These are phyloP conservation scores for Grallaria varia DNA, from an alignment of 2,113 vertebrate species.

Conservation along the genomic window DNA sequence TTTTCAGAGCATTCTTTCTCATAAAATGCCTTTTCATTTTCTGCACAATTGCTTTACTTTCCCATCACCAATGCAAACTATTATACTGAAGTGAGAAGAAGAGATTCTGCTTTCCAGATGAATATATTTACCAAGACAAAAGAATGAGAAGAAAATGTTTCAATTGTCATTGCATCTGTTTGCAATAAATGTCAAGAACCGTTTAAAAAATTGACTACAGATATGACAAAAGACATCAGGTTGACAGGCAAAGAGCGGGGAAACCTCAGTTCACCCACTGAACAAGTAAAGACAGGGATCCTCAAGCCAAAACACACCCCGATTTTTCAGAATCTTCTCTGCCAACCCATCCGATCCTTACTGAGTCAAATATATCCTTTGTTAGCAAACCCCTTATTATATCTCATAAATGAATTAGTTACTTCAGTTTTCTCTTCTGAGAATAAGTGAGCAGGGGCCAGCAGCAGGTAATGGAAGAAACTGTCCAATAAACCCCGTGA, in stretches of 20 bases:
- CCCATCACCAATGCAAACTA: not conserved
- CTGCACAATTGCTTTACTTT: conserved; percentile 30
- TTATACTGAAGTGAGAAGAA: not conserved
- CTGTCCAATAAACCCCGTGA: not conserved
- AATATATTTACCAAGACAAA: conserved; percentile 48
- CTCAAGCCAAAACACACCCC: not conserved
- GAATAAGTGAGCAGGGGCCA: not conserved
- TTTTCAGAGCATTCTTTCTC: not conserved
- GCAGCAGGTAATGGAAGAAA: not conserved
- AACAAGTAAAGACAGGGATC: not conserved
- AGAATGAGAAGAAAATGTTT: conserved; percentile 29
- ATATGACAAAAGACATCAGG: conserved; percentile 36
- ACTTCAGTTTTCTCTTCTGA: not conserved
- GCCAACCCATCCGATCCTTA: not conserved
- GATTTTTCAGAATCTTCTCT: not conserved
- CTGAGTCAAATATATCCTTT: not conserved
- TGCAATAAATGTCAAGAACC: not conserved
- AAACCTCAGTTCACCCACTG: not conserved
- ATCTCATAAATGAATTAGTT: not conserved
- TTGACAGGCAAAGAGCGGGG: not conserved
- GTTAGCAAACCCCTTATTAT: not conserved
- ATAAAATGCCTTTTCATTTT: conserved; percentile 39
- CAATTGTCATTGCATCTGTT: conserved; percentile 36
- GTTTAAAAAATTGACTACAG: conserved; percentile 28
- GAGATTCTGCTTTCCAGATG: not conserved